Evolutionary conservation across 2,113 vertebrate genomes (phyloP), one percentile per base, ranked within the genome.

Genomic region (Mellivora capensis): DNA sequence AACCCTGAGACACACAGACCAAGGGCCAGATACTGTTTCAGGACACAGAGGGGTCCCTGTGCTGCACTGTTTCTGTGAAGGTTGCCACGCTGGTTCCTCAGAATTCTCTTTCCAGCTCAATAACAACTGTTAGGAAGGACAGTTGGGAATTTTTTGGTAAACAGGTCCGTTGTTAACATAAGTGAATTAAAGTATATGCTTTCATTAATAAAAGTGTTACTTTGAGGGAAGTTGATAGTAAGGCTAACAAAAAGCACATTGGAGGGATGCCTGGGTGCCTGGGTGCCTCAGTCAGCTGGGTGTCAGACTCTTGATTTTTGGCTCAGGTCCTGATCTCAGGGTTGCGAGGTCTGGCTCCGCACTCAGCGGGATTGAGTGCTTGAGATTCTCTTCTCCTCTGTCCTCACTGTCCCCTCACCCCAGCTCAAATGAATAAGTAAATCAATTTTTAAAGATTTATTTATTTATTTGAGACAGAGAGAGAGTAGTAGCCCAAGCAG

Each of bases 131-230:
- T 88, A 67, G 39, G n/a, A 84, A 90, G 49, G 25, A 76, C 20
- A 89, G 29, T 47, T 44, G 61, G 83, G 69, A 97, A 54, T 85
- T 89, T 94, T 82, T 94, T 39, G 83, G 42, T 79, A 71, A 80
- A 93, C 23, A 79, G 17, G 6, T 77, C 59, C 42, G 25, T 91
- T 87, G 31, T 94, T 94, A 80, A 62, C 25, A 49, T 67, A 67
- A 82, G 8, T 88, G 9, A 82, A 64, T 64, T 87, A 72, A 91
- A 92, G 76, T 84, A 44, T 18, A n/a, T 80, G 57, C 52, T 85
- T 20, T 69, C 18, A 15, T 9, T 95, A 71, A 54, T 39, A 54
- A 47, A 88, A 69, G 6, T 52, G 4, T 86, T 81, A 25, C 80
- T 72, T 95, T 86, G 21, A 91, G 69, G 18, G 34, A 90, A 72